Evolutionary conservation across 2,888 invertebrate genomes (phyloP), one percentile per base, ranked within the genome.

Genomic region (Chesias legatella): DNA sequence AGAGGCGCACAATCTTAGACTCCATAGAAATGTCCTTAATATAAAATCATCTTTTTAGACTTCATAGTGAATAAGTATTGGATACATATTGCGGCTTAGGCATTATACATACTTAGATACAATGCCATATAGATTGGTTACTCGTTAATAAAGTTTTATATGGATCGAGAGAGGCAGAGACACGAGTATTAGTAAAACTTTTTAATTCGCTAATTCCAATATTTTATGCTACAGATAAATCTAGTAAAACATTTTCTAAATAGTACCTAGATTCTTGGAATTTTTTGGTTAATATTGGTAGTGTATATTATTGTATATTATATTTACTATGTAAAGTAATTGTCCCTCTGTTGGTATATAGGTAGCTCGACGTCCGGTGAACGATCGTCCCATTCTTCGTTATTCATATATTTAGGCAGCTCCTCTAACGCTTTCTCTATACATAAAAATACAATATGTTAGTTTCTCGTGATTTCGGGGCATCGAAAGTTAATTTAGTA

Each of bases 291-390:
- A n/a, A n/a, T n/a, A n/a, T n/a, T n/a, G n/a, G n/a, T n/a, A n/a
- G n/a, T n/a, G n/a, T n/a, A n/a, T n/a, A n/a, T n/a, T n/a, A n/a
- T n/a, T n/a, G n/a, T n/a, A n/a, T n/a, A n/a, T n/a, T n/a, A n/a
- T n/a, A n/a, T n/a, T n/a, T 7, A 10, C 7, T 88, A 91, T 47
- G 90, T 90, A 75, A 93, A 95, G 86, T 92, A 95, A 78, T 95
- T 95, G 70, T 95, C 95, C 69, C 95, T 91, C 79, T 95, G 95
- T 79, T 96, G 95, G 72, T 94, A 94, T 52, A 95, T 90, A 36
- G 95, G 95, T 72, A 95, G 89, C 71, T 94, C 92, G 38, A 93
- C 93, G 59, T 92, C 92, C 24, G 95, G 95, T 33, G 94, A 94
- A 11, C 90, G 89, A 65, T 94, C 93, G 39, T 94, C 94, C 58